These are phyloP conservation scores for Diorhabda carinulata DNA, from an alignment of 1,140 invertebrate species.

Conservation along the genomic window DNA sequence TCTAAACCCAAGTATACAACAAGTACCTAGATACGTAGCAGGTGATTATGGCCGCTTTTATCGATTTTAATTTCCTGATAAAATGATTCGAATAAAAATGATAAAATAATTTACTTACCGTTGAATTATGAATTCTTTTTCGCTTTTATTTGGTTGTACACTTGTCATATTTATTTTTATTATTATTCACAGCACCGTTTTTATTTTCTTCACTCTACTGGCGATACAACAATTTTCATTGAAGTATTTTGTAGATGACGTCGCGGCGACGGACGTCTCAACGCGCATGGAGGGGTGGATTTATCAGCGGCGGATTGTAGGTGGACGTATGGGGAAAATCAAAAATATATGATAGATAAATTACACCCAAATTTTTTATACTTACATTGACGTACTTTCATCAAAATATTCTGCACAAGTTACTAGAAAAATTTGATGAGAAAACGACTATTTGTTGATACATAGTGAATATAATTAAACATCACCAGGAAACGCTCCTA, in stretches of 20 bases:
- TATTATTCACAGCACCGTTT: not conserved
- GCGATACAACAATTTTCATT: not conserved
- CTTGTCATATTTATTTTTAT: not conserved
- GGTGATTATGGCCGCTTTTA: not conserved
- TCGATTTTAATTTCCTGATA: not conserved
- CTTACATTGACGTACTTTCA: too few species aligned
- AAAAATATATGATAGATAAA: too few species aligned
- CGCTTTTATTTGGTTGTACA: not conserved
- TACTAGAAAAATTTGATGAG: too few species aligned
- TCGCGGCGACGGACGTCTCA: not conserved
- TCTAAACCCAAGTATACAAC: too few species aligned
- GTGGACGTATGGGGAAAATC: too few species aligned
- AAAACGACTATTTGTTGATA: too few species aligned
- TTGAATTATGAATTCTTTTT: slow-evolving; percentile 1
- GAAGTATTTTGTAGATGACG: not conserved
- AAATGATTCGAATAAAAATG: not conserved
- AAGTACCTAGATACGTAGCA: not conserved
- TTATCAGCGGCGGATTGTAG: not conserved
- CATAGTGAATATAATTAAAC: too few species aligned
- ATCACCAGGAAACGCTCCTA: too few species aligned
- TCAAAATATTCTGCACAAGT: too few species aligned
- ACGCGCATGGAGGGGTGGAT: not conserved
- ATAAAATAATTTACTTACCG: not conserved
- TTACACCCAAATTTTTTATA: too few species aligned
- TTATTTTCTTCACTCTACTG: not conserved